Percentiles rank a stretch among this genome's conserved stretches.
These are phyloP conservation scores for Drosophila nigricruria DNA, from an alignment of 2,888 invertebrate species.

Conservation along the genomic window DNA sequence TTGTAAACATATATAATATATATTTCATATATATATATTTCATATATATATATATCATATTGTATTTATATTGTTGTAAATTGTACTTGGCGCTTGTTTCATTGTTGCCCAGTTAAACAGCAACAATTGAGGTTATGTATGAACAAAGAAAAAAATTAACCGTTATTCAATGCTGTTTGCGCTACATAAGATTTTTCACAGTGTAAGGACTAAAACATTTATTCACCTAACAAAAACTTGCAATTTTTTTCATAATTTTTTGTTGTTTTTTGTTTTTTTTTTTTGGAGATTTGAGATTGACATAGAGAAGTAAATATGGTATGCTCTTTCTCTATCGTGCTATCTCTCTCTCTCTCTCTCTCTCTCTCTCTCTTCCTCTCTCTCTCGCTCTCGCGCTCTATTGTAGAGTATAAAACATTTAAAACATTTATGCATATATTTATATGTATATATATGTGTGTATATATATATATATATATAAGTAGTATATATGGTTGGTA, in stretches of 20 bases:
- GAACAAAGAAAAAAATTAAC: slow-evolving; percentile 2
- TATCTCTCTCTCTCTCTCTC: neutral
- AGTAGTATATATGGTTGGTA: slow-evolving; percentile 18
- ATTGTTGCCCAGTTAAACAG: slow-evolving; percentile 47
- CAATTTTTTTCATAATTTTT: neutral
- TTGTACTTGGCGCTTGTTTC: slow-evolving; percentile 64
- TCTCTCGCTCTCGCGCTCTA: neutral
- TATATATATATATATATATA: slow-evolving; percentile 1
- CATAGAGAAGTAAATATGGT: neutral
- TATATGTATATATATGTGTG: slow-evolving; percentile 4
- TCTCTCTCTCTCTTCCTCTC: too few relatives aligned
- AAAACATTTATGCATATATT: slow-evolving; percentile 32
- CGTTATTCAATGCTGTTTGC: slow-evolving; percentile 49
- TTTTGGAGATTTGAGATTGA: neutral
- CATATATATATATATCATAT: neutral
- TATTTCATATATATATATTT: neutral
- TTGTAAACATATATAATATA: slow-evolving; percentile 5
- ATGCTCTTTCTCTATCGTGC: neutral
- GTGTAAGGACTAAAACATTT: slow-evolving; percentile 35
- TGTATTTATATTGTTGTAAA: slow-evolving; percentile 54
- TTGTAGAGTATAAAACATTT: slow-evolving; percentile 55
- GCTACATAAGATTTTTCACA: slow-evolving; percentile 37
- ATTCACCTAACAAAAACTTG: slow-evolving; percentile 44
- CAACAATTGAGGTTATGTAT: slow-evolving; percentile 19
- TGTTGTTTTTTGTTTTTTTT: neutral